Evolutionary conservation across 1,140 invertebrate species (phyloP), one percentile per base, ranked within the genome.

Genomic region (Ridgeia piscesae): DNA sequence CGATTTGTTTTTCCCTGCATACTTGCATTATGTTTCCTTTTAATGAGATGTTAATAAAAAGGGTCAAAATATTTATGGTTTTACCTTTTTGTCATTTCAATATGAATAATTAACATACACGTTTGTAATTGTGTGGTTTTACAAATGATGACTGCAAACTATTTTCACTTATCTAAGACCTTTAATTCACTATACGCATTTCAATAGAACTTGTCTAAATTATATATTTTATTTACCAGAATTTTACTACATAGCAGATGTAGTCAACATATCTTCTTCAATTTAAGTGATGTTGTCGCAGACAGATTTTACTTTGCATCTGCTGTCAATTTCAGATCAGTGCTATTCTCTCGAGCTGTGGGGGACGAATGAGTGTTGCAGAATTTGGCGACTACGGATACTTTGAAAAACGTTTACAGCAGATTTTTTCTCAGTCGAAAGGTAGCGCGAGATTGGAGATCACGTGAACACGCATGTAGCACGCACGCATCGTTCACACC

Each of bases 261-360:
- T 0, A 2, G 58, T 4, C 17, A 4, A 77, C 6, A 77, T 77
- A 31, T 31, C 58, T 77, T 77, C 58, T 14, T 17, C 2, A 27
- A 0, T 50, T 8, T 8, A 50, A 50, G 48, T 50, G 48, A 11
- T 21, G 8, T 50, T 21, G 48, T 50, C 21, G n/a, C n/a, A n/a
- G n/a, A 50, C 0, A 77, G 58, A 77, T 77, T 77, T 21, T 77
- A 77, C 58, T 77, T 77, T 77, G 27, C 58, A 4, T 77, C 58
- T 77, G 58, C 58, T 77, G 58, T 34, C 35, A 90, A 48, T 92
- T 94, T 93, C 94, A 96, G 95, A 96, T 96, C 92, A 95, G 95
- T 94, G 95, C 94, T 93, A 96, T 96, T 93, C 93, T 96, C 77
- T 95, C 94, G 27, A 95, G 95, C 94, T 96, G 94, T 94, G 95